Base-by-base conservation (phyloP, 2,113 vertebrate species). In the Dolichallabes microphthalmus region DNA sequence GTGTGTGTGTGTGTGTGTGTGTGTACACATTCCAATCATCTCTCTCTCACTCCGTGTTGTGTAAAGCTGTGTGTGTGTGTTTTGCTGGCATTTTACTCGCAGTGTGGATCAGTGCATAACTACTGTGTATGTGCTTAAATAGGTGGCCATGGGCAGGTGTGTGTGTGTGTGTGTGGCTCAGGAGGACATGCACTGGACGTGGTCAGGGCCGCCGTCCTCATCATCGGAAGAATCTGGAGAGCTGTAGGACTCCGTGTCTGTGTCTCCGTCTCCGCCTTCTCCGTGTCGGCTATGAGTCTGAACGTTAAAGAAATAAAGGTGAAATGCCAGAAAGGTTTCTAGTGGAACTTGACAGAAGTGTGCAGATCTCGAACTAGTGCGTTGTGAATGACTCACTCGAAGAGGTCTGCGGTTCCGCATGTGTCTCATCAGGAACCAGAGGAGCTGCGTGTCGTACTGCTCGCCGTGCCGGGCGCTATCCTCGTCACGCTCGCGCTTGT, bases 401-500 rank as follows among this genome's bases (percentile, higher is more conserved):
- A 94, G 94, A 30, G 96, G 96, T 86, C 97, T 94, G 32, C 96
- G 91, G 93, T 98, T 97, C 74, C 97, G 95, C 94, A 99, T 96
- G 94, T 99, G 97, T 88, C 97, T 96, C 97, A 99, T 98, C 79
- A 99, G 95, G 92, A 98, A 98, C 97, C 97, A 99, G 85, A 99
- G 95, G 93, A 98, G 95, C 93, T 98, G 97, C 85, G 96, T 97
- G 91, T 98, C 97, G 0, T 98, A 98, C 93, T 97, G 94, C 91
- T 99, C 97, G 0, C 96, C 96, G 45, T 98, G 96, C 77, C 97
- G 96, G 69, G 97, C 91, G 61, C 96, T 97, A 90, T 98, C 97
- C 87, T 98, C 96, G 0, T 99, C 97, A 0, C 97, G 94, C 85
- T 98, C 96, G 30, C 95, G 94, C 91, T 98, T 99, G 93, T 99